Evolutionary conservation across 1,140 invertebrate genomes (phyloP).

Genomic region (Elymnias hypermnestra): DNA sequence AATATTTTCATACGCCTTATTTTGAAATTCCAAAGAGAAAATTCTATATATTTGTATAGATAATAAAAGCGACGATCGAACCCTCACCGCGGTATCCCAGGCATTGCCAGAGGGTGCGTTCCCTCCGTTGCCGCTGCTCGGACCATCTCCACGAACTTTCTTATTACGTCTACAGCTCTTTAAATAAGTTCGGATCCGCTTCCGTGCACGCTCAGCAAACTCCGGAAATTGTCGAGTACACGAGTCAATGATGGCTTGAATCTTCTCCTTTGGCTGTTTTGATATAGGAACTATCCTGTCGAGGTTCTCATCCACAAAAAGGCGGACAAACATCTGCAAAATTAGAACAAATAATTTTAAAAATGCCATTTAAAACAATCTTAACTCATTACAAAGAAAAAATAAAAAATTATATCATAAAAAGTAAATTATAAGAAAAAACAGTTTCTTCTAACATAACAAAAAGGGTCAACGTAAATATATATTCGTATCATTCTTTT

Average conservation of each 20-base stretch:
- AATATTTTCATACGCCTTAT: too few species aligned
- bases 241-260: slow-evolving; percentile 97
- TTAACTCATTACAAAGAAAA: too few species aligned
- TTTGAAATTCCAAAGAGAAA: too few species aligned
- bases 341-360: too few species aligned
- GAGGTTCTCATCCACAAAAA: slow-evolving; percentile 98
- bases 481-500: too few species aligned
- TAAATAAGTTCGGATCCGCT: slow-evolving; percentile 95
- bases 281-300: slow-evolving; percentile 97
- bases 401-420: too few species aligned
- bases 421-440: too few species aligned
- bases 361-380: too few species aligned
- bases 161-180: slow-evolving; percentile 97
- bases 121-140: slow-evolving; percentile 43
- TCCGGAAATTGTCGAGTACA: slow-evolving; percentile 97
- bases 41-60: too few species aligned
- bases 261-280: slow-evolving; percentile 98
- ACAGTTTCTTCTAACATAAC: too few species aligned
- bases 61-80: slow-evolving; percentile 46
- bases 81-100: slow-evolving; percentile 74
- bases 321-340: slow-evolving; percentile 95
- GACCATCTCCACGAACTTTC: slow-evolving; percentile 85
- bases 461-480: too few species aligned
- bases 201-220: slow-evolving; percentile 94
- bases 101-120: slow-evolving; percentile 53